Base-by-base conservation (phyloP, 35 echinoderm and acorn worm species). In the Chiridota heheva region DNA sequence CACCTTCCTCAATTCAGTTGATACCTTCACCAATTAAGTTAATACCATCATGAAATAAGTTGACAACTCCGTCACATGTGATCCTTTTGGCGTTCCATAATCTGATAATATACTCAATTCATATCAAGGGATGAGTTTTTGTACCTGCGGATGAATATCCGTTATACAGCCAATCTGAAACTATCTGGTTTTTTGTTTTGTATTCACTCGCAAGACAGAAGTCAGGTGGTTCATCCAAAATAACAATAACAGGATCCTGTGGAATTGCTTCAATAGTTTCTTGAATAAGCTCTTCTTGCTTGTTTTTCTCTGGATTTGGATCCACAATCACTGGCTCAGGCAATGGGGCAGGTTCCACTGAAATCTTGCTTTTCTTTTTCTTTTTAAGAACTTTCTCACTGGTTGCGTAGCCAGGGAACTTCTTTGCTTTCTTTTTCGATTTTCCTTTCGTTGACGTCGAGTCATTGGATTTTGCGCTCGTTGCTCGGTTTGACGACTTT, bases 81-180 rank as follows among this genome's bases (percentile, higher is more conserved):
- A n/a, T n/a, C n/a, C n/a, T n/a, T n/a, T n/a, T n/a, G n/a, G n/a
- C n/a, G n/a, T n/a, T n/a, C n/a, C n/a, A n/a, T n/a, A n/a, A n/a
- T n/a, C n/a, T n/a, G n/a, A n/a, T n/a, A n/a, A n/a, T n/a, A n/a
- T n/a, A n/a, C n/a, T n/a, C 48, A 53, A 22, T n/a, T 57, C 22
- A 76, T 28, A 78, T 36, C 53, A 78, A 78, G 18, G 75, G 75
- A 22, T 60, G 18, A 2, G 75, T 78, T 31, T 78, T 78, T 5
- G 75, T 49, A 40, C 51, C 75, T 2, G 75, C 75, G 17, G 75
- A 61, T 40, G 51, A 78, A 60, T 60, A 78, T 61, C 62, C 62
- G 62, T 78, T 78, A 42, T 78, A 36, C 28, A 78, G 35, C 75
- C 75, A 78, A 36, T 78, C 75, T 16, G 75, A 31, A 12, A 78